Evolutionary conservation across 2,888 invertebrate species (phyloP).

Genomic region (Pterobdella sp.): DNA sequence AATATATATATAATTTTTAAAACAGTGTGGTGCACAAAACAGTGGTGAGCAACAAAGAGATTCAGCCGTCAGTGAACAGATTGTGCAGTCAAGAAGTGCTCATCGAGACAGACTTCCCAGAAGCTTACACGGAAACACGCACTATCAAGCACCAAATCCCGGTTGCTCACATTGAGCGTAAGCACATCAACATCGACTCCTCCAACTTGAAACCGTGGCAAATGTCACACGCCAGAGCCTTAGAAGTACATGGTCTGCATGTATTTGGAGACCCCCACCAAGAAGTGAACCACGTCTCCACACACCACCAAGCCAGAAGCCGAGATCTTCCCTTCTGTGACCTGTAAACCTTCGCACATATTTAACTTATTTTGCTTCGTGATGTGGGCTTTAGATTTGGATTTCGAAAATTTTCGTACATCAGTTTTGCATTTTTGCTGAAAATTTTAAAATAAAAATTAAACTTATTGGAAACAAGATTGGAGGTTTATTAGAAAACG

Average conservation of each 20-base stretch:
- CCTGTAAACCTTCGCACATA: constrained; percentile 5
- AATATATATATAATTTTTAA: neutral
- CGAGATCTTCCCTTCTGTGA: constrained; percentile 1
- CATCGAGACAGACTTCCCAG: constrained; percentile 4
- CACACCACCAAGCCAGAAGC: neutral
- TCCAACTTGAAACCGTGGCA: constrained; percentile 34
- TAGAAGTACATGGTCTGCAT: constrained; percentile 33
- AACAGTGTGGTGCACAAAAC: neutral
- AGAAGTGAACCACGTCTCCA: neutral
- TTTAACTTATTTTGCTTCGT: too few species aligned
- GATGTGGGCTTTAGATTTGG: too few species aligned
- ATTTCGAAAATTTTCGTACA: too few species aligned
- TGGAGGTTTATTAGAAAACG: too few species aligned
- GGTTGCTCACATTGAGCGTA: neutral
- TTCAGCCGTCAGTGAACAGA: constrained; percentile 13
- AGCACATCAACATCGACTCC: constrained; percentile 23
- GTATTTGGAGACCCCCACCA: constrained; percentile 17
- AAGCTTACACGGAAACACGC: neutral
- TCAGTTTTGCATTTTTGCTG: too few species aligned
- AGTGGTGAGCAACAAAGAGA: constrained; percentile 7
- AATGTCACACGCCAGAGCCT: constrained; percentile 31
- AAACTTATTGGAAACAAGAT: too few species aligned
- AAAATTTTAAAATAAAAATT: too few species aligned
- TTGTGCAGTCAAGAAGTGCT: constrained; percentile 3
- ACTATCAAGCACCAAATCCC: neutral